These are phyloP conservation scores for Hyphantria cunea DNA, from an alignment of 1,140 invertebrate genomes.

Conservation along the genomic window DNA sequence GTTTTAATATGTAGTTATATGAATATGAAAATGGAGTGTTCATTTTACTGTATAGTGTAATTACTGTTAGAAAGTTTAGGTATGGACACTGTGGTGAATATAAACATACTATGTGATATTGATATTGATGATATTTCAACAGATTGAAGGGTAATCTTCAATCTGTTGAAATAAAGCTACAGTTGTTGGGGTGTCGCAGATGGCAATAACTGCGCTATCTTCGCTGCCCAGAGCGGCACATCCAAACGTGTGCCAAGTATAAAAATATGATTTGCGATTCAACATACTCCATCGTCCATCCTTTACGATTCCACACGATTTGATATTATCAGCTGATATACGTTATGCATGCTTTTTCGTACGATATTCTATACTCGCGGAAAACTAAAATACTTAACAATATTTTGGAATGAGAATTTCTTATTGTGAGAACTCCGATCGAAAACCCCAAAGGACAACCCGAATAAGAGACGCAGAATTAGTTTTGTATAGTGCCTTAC, in stretches of 20 bases:
- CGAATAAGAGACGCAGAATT: constrained; percentile 63
- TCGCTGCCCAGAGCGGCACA: constrained; percentile 37
- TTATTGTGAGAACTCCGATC: constrained; percentile 45
- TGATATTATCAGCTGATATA: constrained; percentile 45
- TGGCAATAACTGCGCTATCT: constrained; percentile 64
- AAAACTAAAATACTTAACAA: constrained; percentile 26
- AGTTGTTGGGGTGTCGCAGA: constrained; percentile 68
- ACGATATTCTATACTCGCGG: constrained; percentile 31
- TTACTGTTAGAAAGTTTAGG: constrained; percentile 34
- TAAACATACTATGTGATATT: constrained; percentile 61
- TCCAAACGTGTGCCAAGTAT: constrained; percentile 61
- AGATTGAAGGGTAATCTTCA: constrained; percentile 54
- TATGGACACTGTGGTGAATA: constrained; percentile 46
- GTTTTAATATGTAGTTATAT: constrained; percentile 4
- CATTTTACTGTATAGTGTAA: too few relatives aligned
- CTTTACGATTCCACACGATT: constrained; percentile 37
- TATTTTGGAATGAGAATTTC: constrained; percentile 38
- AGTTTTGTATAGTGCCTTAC: constrained; percentile 68
- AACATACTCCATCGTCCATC: constrained; percentile 55
- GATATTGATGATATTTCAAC: too few relatives aligned
- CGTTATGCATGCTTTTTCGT: constrained; percentile 38
- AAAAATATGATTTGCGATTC: constrained; percentile 72
- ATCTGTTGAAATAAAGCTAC: constrained; percentile 67
- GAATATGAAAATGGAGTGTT: constrained; percentile 12
- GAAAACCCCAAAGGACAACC: constrained; percentile 51